A percentile compares a stretch with the other conserved stretches of the same genome.
These are phyloP conservation scores for Apodemia zela DNA, from an alignment of 2,888 invertebrate genomes.

Conservation along the genomic window DNA sequence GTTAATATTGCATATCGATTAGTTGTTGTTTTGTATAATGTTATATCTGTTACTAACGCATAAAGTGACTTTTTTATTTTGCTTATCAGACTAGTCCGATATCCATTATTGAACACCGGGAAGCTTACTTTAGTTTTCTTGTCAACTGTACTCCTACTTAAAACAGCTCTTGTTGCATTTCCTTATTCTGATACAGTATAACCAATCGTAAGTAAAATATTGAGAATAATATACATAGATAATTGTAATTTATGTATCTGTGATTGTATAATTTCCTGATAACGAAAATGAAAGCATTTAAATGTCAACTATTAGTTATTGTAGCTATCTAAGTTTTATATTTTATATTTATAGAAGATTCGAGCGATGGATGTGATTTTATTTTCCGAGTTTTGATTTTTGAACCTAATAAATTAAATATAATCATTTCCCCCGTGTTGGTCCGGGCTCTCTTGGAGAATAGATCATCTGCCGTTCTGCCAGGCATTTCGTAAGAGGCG, in stretches of 20 bases:
- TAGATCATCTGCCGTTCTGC: too few relatives aligned
- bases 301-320: conserved; percentile 16
- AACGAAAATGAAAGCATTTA: conserved; percentile 21
- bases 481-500: too few relatives aligned
- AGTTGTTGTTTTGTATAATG: neutral
- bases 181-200: conserved; percentile 29
- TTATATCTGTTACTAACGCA: neutral
- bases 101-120: neutral
- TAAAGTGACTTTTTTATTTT: neutral
- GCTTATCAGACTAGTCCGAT: neutral
- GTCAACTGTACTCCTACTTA: conserved; percentile 6
- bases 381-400: neutral
- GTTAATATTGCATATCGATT: too few relatives aligned
- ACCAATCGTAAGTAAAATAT: conserved; percentile 25
- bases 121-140: neutral
- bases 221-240: conserved; percentile 20
- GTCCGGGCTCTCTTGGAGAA: too few relatives aligned
- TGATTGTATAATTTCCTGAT: conserved; percentile 27
- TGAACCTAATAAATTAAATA: too few relatives aligned
- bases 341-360: neutral
- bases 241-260: conserved; percentile 35
- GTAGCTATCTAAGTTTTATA: conserved; percentile 15
- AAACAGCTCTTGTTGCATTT: conserved; percentile 28
- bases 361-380: neutral
- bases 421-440: too few relatives aligned